Base-by-base conservation (phyloP, 1,140 invertebrate genomes). In the Hypsibius dujardini region DNA sequence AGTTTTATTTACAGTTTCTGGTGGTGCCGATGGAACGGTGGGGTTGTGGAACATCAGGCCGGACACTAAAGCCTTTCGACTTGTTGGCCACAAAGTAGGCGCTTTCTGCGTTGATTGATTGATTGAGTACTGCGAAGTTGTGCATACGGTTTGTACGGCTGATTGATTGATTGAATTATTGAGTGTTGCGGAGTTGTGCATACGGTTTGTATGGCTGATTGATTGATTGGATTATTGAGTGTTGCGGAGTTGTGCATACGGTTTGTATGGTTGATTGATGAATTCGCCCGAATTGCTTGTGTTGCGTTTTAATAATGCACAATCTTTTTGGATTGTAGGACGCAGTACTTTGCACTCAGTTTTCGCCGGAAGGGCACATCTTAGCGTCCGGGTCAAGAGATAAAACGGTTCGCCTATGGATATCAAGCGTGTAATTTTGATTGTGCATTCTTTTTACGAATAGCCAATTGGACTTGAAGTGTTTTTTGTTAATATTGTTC, bases 361-460 rank as follows among this genome's bases (percentile, higher is more conserved):
- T 50, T 46, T 59, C 70, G 2, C 2, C 12, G 46, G 56, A 47
- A 50, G 70, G 70, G 7, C 70, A 70, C 40, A 47, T 70, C 3
- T 70, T 70, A 70, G 70, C 70, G 7, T 70, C 70, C 40, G 70
- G 70, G 28, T 70, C 70, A 14, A 59, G 70, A 7, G 70, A 70
- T 70, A 70, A 70, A 70, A 70, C 70, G 56, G 42, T 70, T 42
- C 7, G 70, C 12, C 7, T 70, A 46, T 70, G 70, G 70, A 62
- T 70, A 7, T 46, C 70, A 3, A 28, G 46, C 7, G 7, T 46
- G 70, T 70, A 46, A 50, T n/a, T 12, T 62, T n/a, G 42, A 42
- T 67, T 12, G 12, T 67, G 12, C 42, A 42, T 14, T 67, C 7
- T 67, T 12, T 50, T 15, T 46, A 14, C 7, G 56, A 50, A 47